Evolutionary conservation across 2,888 invertebrate genomes (phyloP).

Genomic region (Barypeithes pellucidus): DNA sequence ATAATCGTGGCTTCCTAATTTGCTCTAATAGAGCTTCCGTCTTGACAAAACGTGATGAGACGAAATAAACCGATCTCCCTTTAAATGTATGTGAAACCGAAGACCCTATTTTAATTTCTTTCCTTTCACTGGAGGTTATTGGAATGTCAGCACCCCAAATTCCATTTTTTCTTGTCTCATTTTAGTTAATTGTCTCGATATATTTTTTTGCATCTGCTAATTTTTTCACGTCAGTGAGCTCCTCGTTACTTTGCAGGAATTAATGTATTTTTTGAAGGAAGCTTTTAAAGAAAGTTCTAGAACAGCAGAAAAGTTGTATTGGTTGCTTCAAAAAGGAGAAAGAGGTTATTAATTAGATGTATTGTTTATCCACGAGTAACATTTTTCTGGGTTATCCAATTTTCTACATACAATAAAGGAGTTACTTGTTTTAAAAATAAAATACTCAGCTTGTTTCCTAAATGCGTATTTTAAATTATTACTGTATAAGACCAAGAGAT

Average conservation of each 20-base stretch:
- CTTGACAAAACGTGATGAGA: neutral
- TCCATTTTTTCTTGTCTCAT: conserved; percentile 67
- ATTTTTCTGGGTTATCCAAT: no score
- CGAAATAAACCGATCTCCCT: conserved; percentile 12
- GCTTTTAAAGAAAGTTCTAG: neutral
- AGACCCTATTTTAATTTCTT: conserved; percentile 52
- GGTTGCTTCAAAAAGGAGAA: no score
- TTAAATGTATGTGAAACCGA: conserved; percentile 29
- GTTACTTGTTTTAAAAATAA: no score
- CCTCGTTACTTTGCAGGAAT: conserved; percentile 23
- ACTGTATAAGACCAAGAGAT: no score
- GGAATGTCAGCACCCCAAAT: conserved; percentile 49
- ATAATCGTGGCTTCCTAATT: no score
- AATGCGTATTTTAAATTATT: no score
- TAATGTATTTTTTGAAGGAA: conserved; percentile 9
- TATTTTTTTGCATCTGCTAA: conserved; percentile 59
- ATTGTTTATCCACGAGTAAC: no score
- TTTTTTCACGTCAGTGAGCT: conserved; percentile 37
- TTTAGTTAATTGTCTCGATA: conserved; percentile 68
- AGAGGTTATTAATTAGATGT: no score
- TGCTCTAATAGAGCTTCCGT: no score
- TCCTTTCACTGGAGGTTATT: conserved; percentile 49
- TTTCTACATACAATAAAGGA: no score
- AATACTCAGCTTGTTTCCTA: no score
- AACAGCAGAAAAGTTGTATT: no score